Evolutionary conservation across 2,113 vertebrate species (phyloP).

Genomic region (Tamias sibiricus): DNA sequence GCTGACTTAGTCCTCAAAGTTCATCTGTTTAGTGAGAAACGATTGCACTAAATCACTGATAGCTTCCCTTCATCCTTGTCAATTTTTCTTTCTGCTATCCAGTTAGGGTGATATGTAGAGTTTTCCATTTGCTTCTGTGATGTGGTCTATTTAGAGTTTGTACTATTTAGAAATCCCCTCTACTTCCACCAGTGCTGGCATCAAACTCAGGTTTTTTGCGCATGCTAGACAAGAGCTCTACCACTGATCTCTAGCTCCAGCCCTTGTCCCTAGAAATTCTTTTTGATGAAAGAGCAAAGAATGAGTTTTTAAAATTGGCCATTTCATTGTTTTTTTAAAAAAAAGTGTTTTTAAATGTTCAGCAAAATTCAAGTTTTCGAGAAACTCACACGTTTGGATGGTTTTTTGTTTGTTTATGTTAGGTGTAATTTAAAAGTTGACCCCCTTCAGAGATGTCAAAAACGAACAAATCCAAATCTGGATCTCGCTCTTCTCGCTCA

Average conservation of each 20-base stretch:
- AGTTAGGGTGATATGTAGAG: neutral
- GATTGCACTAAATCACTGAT: neutral
- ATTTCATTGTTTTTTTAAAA: neutral
- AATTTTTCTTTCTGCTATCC: neutral
- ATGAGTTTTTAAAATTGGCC: neutral
- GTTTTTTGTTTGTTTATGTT: neutral
- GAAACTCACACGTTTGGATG: neutral
- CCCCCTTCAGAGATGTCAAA: slow-evolving; percentile 93
- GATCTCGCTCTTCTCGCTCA: slow-evolving; percentile 93
- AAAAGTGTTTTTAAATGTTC: neutral
- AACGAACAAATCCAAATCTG: slow-evolving; percentile 94
- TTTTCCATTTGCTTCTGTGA: slow-evolving; percentile 27
- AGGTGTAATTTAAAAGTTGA: slow-evolving; percentile 81
- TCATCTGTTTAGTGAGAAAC: no score
- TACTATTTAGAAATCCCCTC: neutral
- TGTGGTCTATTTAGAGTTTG: neutral
- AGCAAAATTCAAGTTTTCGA: neutral
- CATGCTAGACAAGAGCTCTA: neutral
- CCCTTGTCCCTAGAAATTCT: neutral
- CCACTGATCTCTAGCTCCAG: neutral
- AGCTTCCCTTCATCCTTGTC: neutral
- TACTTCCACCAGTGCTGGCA: no score
- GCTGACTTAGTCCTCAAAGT: neutral
- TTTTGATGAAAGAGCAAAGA: neutral
- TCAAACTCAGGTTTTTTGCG: neutral